Evolutionary conservation across 2,797 vertebrate species (phyloP).

Genomic region (Pseudomugil tenellus): DNA sequence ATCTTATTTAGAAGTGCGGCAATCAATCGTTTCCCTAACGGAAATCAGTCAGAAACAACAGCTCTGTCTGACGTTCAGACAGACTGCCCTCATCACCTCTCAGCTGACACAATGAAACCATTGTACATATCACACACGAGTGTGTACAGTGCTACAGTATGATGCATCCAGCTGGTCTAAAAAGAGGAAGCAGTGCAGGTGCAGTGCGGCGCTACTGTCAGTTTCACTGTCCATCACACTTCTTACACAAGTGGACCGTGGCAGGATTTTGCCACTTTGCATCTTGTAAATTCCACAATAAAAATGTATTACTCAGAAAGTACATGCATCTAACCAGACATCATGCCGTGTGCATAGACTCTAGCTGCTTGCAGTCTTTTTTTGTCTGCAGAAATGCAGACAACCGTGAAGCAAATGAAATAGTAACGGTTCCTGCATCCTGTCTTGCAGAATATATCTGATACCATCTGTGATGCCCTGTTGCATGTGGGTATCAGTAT

Average conservation of each 20-base stretch:
- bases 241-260: conserved; percentile 24
- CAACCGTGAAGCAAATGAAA: conserved; percentile 3
- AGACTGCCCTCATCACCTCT: background rate
- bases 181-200: conserved; percentile 62
- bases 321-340: conserved; percentile 10
- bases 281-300: conserved; percentile 19
- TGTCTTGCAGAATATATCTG: conserved; percentile 22
- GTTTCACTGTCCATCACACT: conserved; percentile 39
- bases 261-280: conserved; percentile 33
- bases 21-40: background rate
- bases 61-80: background rate
- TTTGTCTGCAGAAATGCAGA: conserved; percentile 19
- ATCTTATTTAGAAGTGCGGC: background rate
- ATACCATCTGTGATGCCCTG: conserved; percentile 58
- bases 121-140: background rate
- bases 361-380: background rate
- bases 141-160: background rate
- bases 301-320: conserved; percentile 10
- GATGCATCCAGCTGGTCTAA: background rate
- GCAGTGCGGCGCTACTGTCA: conserved; percentile 19
- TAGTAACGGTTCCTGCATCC: conserved; percentile 7
- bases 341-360: background rate
- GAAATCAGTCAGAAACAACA: background rate
- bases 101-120: conserved; percentile 1
- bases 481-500: conserved; percentile 38